Base-by-base conservation (phyloP, 2,888 invertebrate genomes). In the Globia sparganii region DNA sequence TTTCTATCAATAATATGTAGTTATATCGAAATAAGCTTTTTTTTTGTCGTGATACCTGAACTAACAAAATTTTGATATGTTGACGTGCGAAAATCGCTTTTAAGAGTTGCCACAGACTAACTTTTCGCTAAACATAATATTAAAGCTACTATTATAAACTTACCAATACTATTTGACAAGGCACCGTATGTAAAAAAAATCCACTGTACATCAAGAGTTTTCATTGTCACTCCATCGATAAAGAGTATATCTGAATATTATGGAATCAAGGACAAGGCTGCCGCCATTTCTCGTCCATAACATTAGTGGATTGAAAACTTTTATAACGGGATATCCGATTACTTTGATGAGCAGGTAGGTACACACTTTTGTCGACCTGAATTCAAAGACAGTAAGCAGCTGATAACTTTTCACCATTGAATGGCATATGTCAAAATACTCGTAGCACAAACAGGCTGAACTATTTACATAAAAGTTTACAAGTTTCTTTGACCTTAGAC, bases 231-330 rank as follows among this genome's bases (percentile, higher is more conserved):
- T n/a, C 25, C 28, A 31, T 43, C 18, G 25, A 49, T 65, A 18
- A 40, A 65, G 21, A 75, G 13, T 43, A 28, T 43, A 61, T 11
- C 34, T 43, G 40, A 66, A 49, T 67, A 64, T 49, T 28, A 67
- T 34, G 4, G 13, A 25, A 68, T 31, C 25, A 43, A 80, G 43
- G 67, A 21, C 40, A 49, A 49, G 58, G 34, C 18, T 73, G 28
- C 46, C 31, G 46, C 46, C 73, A 67, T 62, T 80, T 68, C 43
- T 37, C 28, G 34, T 31, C 49, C 43, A 72, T 67, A 72, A 64
- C 66, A 79, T 78, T 68, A 79, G 25, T 43, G 8, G 49, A 81
- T 80, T 81, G 58, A 65, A 76, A 73, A 69, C 21, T 58, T 72
- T 80, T 74, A 18, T 68, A 49, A 75, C 67, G 59, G 56, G n/a